phyloP scores from a whole-genome alignment of 2,113 vertebrate species.

The Proteles cristata region DNA sequence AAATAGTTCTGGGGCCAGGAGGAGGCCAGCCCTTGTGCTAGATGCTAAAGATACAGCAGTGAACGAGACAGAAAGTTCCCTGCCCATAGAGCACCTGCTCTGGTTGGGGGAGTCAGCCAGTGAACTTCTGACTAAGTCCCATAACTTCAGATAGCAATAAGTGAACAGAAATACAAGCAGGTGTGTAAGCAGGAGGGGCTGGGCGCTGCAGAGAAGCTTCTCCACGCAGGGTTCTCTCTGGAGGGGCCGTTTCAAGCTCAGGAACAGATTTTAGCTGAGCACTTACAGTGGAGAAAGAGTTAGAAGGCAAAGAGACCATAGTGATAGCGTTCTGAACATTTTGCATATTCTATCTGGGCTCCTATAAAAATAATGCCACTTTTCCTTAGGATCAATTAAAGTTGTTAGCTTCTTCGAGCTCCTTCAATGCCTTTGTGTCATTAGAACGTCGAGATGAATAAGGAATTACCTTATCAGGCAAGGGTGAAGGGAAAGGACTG shows the following conservation, averaged over 20 bases:
- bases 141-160: not conserved
- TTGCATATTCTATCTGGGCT: not conserved
- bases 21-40: not conserved
- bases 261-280: not conserved
- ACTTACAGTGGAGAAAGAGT: not conserved
- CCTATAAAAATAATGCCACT: not conserved
- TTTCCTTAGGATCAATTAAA: constrained; percentile 52
- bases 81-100: rapidly evolving
- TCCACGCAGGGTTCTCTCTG: not conserved
- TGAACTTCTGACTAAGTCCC: not conserved
- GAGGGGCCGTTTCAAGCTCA: not conserved
- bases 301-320: not conserved
- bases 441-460: not conserved
- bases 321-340: not conserved
- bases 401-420: not conserved
- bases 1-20: not conserved
- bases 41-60: not conserved
- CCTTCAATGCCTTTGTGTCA: not conserved
- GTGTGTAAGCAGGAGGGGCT: rapidly evolving
- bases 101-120: not conserved
- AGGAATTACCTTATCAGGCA: not conserved
- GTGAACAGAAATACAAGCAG: not conserved
- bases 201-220: rapidly evolving
- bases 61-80: not conserved
- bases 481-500: not conserved